Conservation (phyloP, 2,888 invertebrate species). For the Euphydryas editha region DNA sequence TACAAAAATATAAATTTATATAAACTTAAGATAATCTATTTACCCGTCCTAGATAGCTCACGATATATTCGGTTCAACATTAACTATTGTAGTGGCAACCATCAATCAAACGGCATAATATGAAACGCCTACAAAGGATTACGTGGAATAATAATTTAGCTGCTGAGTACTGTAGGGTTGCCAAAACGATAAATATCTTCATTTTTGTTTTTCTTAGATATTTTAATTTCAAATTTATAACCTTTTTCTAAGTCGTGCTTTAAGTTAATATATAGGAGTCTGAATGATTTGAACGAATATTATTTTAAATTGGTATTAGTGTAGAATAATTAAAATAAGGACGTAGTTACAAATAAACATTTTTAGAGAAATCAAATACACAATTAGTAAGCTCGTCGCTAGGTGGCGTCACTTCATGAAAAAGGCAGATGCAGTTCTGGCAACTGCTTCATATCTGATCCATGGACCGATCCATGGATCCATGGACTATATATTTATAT, state of each 20-base stretch:
- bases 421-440: no score
- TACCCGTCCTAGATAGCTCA: constrained; percentile 13
- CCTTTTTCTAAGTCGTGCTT: no score
- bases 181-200: background rate
- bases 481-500: no score
- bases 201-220: background rate
- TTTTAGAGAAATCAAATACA: no score
- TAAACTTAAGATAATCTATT: background rate
- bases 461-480: no score
- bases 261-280: no score
- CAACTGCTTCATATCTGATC: no score
- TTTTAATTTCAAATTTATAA: background rate
- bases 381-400: no score
- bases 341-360: no score
- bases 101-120: constrained; percentile 38
- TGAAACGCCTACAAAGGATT: constrained; percentile 37
- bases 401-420: no score
- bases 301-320: no score
- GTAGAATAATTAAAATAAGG: no score
- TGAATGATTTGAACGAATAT: background rate
- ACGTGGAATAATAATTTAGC: constrained; percentile 23
- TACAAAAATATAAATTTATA: background rate
- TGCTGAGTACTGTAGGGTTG: background rate
- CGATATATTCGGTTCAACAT: constrained; percentile 22
- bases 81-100: constrained; percentile 37